Evolutionary conservation across 2,797 vertebrate genomes (phyloP).

Genomic region (Smutsia gigantea): DNA sequence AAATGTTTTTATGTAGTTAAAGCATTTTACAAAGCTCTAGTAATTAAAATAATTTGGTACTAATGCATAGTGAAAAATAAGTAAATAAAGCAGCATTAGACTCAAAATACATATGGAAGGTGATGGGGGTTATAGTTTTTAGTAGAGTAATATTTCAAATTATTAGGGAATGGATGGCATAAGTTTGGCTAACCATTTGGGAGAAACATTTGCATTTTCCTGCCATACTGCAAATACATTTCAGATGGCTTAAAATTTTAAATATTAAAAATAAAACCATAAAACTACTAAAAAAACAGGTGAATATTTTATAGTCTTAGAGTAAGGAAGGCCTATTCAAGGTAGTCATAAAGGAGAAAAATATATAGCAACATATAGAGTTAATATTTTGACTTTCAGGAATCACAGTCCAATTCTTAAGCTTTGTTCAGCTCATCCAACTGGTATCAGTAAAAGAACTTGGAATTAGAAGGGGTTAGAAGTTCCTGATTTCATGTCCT

Average conservation of each 20-base stretch:
- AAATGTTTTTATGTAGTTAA: not conserved
- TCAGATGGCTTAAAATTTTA: not conserved
- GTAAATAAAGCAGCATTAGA: not conserved
- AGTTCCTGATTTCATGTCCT: not conserved
- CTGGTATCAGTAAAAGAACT: not conserved
- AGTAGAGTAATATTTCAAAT: conserved; percentile 14
- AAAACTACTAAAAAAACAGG: not conserved
- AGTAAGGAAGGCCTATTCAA: not conserved
- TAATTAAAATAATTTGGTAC: not conserved
- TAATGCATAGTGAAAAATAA: not conserved
- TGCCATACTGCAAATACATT: not conserved
- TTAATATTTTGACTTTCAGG: not conserved
- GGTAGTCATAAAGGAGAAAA: not conserved
- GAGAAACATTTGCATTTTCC: not conserved
- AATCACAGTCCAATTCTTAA: not conserved
- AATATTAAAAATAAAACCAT: conserved; percentile 15
- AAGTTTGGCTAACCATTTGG: not conserved
- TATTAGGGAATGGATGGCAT: not conserved
- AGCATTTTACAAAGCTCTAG: not conserved
- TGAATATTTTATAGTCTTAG: not conserved
- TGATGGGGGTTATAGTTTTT: not conserved
- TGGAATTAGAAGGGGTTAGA: not conserved
- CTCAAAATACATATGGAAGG: not conserved
- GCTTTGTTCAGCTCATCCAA: not conserved
- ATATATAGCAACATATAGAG: not conserved